Conservation (phyloP, 2,797 vertebrate genomes). For the Florisuga fusca region DNA sequence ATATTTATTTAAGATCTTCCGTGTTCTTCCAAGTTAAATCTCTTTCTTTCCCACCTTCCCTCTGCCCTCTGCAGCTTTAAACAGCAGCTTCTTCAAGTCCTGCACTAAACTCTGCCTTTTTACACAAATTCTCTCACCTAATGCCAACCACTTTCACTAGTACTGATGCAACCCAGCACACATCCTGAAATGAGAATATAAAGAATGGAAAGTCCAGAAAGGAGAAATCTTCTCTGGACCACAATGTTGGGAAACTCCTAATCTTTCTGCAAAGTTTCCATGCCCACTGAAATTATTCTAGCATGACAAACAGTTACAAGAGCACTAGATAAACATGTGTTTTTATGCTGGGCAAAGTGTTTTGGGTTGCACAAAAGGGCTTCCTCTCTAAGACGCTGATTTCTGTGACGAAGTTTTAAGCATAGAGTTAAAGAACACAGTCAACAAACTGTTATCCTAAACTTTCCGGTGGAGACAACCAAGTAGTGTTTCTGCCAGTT, state of each 20-base stretch:
- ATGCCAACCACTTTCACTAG: neutral
- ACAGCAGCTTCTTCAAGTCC: neutral
- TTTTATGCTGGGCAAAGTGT: neutral
- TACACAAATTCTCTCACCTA: neutral
- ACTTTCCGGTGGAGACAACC: neutral
- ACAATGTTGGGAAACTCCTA: neutral
- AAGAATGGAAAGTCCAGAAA: neutral
- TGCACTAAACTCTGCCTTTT: neutral
- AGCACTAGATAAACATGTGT: neutral
- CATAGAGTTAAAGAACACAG: neutral
- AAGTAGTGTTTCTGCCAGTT: neutral
- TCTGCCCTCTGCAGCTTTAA: neutral
- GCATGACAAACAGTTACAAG: neutral
- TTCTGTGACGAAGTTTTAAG: neutral
- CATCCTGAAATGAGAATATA: neutral
- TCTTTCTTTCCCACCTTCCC: accelerated
- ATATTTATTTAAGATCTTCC: neutral
- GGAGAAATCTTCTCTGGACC: neutral
- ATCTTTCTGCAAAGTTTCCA: neutral
- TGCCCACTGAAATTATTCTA: neutral
- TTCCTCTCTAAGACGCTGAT: neutral
- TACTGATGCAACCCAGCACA: neutral
- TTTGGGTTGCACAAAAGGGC: neutral
- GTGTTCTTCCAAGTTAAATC: neutral
- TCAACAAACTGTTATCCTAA: neutral